Evolutionary conservation across 64 coral and sea anemone species (phyloP), one percentile per base, ranked within the genome.

Genomic region (Orbicella faveolata): DNA sequence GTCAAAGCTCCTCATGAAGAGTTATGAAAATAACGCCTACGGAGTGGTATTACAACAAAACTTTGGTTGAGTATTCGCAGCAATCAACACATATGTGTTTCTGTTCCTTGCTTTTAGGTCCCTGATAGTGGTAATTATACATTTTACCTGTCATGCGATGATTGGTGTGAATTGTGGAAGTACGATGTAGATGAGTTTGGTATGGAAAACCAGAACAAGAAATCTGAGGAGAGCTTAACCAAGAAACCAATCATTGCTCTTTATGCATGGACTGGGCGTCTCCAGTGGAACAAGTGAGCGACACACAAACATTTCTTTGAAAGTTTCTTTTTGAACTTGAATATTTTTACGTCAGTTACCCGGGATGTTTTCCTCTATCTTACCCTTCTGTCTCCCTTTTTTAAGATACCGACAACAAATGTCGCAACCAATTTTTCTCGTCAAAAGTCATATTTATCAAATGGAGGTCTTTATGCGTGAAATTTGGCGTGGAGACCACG

Each of bases 401-500:
- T 59, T 23, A 53, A 92, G 91, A 41, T 92, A 88, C 67, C 75
- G 84, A 53, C 52, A 73, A 20, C 91, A 92, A 61, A 79, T 34
- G 0, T 92, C 91, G 20, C 54, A 67, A 44, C 55, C 21, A 6
- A 26, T 92, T 0, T 73, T 74, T 64, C 33, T 92, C 8, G 36
- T 57, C 76, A 79, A 88, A 39, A 88, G 91, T 48, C 36, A 37
- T 34, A 7, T 92, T 8, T 88, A 92, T 59, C 63, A 15, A 23
- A 67, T 92, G 75, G 83, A 92, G 34, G 78, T 84, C 11, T 92
- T 78, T 14, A 92, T 92, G 91, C 70, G 54, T 9, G 91, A 88
- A 52, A 17, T 2, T 2, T 15, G 11, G 10, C 61, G 75, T 19
- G 23, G 4, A 17, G 91, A 92, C 26, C 91, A 92, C 34, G 6